These are phyloP conservation scores for Gymnocheta viridis DNA, from an alignment of 2,888 invertebrate genomes.

Conservation along the genomic window DNA sequence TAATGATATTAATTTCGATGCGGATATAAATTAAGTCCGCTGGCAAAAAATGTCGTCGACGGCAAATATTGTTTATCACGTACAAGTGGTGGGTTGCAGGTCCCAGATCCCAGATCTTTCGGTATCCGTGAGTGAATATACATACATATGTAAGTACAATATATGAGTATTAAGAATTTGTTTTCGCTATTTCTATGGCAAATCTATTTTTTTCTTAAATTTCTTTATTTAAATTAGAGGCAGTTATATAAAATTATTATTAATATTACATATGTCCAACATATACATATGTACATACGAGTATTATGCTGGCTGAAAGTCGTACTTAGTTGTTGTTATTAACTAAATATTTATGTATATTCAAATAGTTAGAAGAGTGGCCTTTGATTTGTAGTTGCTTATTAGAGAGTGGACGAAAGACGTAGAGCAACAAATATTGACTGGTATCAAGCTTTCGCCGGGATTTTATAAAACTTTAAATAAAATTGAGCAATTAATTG, in stretches of 20 bases:
- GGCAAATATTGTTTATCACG: background rate
- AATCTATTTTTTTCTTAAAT: conserved; percentile 2
- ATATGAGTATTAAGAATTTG: background rate
- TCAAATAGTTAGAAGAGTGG: conserved; percentile 15
- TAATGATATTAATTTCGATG: background rate
- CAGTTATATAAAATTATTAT: conserved; percentile 55
- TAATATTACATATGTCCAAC: too few relatives aligned
- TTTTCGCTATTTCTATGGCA: conserved; percentile 13
- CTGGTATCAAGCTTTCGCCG: conserved; percentile 49
- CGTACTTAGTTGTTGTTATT: conserved; percentile 16
- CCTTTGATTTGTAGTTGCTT: conserved; percentile 16
- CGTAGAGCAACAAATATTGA: conserved; percentile 14
- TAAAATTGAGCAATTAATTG: conserved; percentile 68
- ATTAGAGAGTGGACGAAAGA: background rate
- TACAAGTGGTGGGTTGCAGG: conserved; percentile 3
- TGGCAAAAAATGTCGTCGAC: background rate
- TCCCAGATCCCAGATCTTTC: too few relatives aligned
- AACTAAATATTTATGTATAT: conserved; percentile 24
- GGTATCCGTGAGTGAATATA: background rate
- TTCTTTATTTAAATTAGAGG: conserved; percentile 25
- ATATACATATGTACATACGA: too few relatives aligned
- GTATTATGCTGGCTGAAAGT: conserved; percentile 2
- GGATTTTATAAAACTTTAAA: conserved; percentile 61
- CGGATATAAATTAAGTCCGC: background rate
- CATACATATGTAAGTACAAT: background rate